Evolutionary conservation across 2,797 vertebrate genomes (phyloP).

Genomic region (Chanos chanos): DNA sequence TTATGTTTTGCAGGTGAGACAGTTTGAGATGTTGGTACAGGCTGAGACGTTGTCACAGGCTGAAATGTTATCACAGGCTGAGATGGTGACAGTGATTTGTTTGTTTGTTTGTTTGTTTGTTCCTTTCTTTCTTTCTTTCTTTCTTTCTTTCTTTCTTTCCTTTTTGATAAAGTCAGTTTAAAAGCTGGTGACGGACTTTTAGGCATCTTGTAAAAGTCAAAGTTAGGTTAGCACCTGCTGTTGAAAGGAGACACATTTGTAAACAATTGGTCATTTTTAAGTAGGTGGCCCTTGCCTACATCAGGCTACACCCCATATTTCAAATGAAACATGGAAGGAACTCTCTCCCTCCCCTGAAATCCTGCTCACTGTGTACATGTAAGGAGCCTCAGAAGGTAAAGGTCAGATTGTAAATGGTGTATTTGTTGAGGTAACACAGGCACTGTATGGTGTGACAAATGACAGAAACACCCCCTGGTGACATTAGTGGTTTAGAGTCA

Average conservation of each 20-base stretch:
- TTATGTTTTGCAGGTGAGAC: too few species aligned
- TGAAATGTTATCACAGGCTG: too few species aligned
- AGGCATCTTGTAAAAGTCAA: neutral
- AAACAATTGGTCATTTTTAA: conserved; percentile 5
- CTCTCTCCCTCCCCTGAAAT: conserved; percentile 9
- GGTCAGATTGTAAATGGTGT: conserved; percentile 11
- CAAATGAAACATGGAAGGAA: neutral
- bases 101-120: too few species aligned
- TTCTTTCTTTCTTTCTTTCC: neutral
- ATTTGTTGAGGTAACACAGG: conserved; percentile 6
- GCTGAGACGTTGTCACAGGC: too few species aligned
- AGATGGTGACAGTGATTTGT: too few species aligned
- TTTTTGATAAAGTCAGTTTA: too few species aligned
- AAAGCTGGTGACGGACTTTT: too few species aligned
- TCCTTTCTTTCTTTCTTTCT: neutral
- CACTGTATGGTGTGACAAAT: neutral
- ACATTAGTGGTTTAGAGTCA: too few species aligned
- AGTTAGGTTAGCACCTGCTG: neutral
- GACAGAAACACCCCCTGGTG: too few species aligned
- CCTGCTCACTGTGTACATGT: conserved; percentile 2
- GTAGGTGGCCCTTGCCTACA: conserved; percentile 13
- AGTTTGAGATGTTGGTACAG: too few species aligned
- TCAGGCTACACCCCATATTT: conserved; percentile 24
- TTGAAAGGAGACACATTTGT: conserved; percentile 19
- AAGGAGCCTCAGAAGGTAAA: conserved; percentile 6